A percentile compares a stretch with the other conserved stretches of the same genome.
Conservation (phyloP, 2,888 invertebrate species). For the Crocallis elinguaria region DNA sequence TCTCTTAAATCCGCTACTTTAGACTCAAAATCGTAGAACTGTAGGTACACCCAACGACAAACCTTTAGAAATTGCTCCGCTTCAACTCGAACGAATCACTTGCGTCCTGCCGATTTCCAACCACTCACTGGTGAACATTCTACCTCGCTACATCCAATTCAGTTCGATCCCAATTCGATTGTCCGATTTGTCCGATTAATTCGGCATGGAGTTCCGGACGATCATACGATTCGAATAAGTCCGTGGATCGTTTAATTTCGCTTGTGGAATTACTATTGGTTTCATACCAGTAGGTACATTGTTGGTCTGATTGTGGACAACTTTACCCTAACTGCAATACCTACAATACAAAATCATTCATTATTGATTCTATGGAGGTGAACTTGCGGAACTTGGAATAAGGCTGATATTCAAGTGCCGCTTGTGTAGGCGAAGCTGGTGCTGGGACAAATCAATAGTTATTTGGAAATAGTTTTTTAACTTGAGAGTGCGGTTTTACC, state of each 20-base stretch:
- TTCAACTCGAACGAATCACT: not conserved
- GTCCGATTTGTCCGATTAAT: conserved; percentile 26
- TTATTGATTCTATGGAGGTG: no score
- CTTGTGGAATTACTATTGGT: conserved; percentile 10
- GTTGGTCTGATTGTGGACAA: not conserved
- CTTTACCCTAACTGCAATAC: not conserved
- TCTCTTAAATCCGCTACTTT: no score
- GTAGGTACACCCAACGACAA: no score
- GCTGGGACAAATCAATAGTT: no score
- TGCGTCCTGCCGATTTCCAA: not conserved
- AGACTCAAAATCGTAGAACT: no score
- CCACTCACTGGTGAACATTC: conserved; percentile 4
- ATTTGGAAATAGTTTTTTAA: no score
- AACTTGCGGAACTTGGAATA: no score
- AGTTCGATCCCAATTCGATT: conserved; percentile 16
- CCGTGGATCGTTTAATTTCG: conserved; percentile 14
- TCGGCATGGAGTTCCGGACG: conserved; percentile 17
- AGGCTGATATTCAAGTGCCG: no score
- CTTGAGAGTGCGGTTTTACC: no score
- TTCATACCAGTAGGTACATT: not conserved
- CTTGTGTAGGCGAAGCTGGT: no score
- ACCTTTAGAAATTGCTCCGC: no score
- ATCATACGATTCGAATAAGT: conserved; percentile 24
- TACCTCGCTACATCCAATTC: conserved; percentile 10
- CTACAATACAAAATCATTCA: no score